These are phyloP conservation scores for Tenthredo scrophulariae DNA, from an alignment of 2,888 invertebrate species.

Conservation along the genomic window DNA sequence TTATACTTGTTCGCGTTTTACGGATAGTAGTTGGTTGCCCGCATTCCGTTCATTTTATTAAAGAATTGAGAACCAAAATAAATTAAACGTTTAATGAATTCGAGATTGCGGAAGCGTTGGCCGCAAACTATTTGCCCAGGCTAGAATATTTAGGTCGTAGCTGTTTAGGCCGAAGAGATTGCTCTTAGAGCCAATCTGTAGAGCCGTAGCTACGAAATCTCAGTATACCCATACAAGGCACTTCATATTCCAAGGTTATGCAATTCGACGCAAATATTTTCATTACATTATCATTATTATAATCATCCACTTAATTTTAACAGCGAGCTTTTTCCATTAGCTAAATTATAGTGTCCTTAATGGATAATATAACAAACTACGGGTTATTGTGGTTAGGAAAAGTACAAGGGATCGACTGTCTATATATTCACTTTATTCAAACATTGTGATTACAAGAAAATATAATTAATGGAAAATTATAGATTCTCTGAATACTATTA, in stretches of 20 bases:
- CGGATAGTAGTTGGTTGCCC: too few relatives aligned
- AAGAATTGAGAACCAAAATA: neutral
- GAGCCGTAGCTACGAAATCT: neutral
- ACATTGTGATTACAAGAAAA: neutral
- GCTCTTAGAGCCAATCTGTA: neutral
- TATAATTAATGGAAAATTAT: slow-evolving; percentile 13
- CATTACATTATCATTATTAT: slow-evolving; percentile 9
- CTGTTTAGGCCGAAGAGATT: slow-evolving; percentile 12
- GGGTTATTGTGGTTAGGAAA: slow-evolving; percentile 1
- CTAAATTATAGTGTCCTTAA: neutral
- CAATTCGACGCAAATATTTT: slow-evolving; percentile 8
- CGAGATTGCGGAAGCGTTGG: neutral
- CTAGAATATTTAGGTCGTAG: neutral
- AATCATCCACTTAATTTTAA: slow-evolving; percentile 17
- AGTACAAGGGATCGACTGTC: neutral
- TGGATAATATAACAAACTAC: neutral
- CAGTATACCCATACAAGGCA: neutral
- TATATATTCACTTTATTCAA: slow-evolving; percentile 3
- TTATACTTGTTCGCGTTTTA: too few relatives aligned
- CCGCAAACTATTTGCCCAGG: neutral
- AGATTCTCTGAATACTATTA: neutral
- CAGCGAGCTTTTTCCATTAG: neutral
- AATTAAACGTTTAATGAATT: neutral
- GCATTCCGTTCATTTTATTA: neutral
- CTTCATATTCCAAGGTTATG: slow-evolving; percentile 17